Percentiles rank a stretch among this genome's conserved stretches.
Conservation (phyloP, 1,140 invertebrate species). For the Coboldia fuscipes region DNA sequence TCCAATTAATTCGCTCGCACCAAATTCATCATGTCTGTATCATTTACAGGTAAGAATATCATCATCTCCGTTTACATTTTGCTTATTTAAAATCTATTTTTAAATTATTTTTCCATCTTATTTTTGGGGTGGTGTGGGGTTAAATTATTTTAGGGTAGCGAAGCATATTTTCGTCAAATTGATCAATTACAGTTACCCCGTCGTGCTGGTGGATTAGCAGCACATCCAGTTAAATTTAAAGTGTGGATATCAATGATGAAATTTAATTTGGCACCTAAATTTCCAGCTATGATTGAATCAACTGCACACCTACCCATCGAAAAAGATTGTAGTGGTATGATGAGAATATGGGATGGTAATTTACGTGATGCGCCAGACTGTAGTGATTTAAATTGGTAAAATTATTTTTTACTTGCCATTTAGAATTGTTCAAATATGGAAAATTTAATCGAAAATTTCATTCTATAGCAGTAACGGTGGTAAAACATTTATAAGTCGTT, state of each 20-base stretch:
- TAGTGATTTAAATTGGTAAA: conserved; percentile 58
- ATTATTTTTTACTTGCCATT: not conserved
- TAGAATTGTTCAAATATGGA: conserved; percentile 1
- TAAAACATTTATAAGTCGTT: conserved; percentile 4
- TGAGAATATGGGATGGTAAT: conserved; percentile 67
- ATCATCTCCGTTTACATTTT: not conserved
- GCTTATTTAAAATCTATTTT: not conserved
- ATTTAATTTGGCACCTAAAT: conserved; percentile 35
- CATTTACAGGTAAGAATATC: conserved; percentile 38
- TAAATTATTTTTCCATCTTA: too few relatives aligned
- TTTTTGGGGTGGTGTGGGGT: too few relatives aligned
- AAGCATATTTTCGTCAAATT: conserved; percentile 16
- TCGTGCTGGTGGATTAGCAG: conserved; percentile 10
- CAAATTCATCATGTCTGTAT: conserved; percentile 71
- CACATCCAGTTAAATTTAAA: conserved; percentile 37
- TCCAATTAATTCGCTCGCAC: conserved; percentile 57
- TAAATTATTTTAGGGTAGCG: conserved; percentile 9
- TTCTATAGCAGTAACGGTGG: conserved; percentile 2
- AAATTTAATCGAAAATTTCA: not conserved
- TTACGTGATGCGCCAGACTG: conserved; percentile 52
- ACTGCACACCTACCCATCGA: conserved; percentile 30
- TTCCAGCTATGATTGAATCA: conserved; percentile 26
- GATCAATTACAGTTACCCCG: conserved; percentile 17
- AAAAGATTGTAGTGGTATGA: conserved; percentile 55
- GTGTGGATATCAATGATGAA: conserved; percentile 76